Evolutionary conservation across 1,140 invertebrate species (phyloP), one percentile per base, ranked within the genome.

Genomic region (Coboldia fuscipes): DNA sequence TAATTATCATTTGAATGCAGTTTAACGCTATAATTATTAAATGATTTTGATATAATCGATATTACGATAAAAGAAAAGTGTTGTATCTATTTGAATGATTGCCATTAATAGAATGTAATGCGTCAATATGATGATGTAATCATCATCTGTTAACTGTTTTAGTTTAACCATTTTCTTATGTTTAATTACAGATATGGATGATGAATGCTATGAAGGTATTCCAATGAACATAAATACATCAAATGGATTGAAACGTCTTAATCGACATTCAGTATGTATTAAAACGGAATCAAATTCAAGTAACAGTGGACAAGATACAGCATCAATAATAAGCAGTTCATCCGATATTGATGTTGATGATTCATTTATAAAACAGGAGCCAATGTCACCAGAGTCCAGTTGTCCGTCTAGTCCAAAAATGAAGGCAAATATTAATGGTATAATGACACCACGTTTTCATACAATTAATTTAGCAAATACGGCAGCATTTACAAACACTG

Each of bases 171-270:
- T n/a, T n/a, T n/a, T n/a, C n/a, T n/a, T n/a, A n/a, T n/a, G n/a
- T n/a, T n/a, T n/a, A n/a, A n/a, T n/a, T n/a, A 19, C 57, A 81
- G 79, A 83, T 45, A 78, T 83, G 70, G 78, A 83, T 48, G 75
- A 80, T 37, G 79, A 83, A 47, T 81, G 74, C 51, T 81, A 74
- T 48, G 71, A 75, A 21, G 65, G 68, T 10, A 77, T 80, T 42
- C 70, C 75, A 27, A 61, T 73, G 51, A 72, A 68, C 34, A 66
- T 62, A 31, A 64, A 10, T 8, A 33, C 27, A 13, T 8, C 15
- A 3, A 23, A 15, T 23, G 19, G 29, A 17, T 12, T 30, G 14
- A 33, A 24, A 33, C 17, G 33, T 37, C 30, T 22, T n/a, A 22
- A 17, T 33, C 23, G 16, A 32, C 24, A 30, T 41, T 35, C 30